Base-by-base conservation (phyloP, 2,888 invertebrate species). In the Incurvaria masculella region DNA sequence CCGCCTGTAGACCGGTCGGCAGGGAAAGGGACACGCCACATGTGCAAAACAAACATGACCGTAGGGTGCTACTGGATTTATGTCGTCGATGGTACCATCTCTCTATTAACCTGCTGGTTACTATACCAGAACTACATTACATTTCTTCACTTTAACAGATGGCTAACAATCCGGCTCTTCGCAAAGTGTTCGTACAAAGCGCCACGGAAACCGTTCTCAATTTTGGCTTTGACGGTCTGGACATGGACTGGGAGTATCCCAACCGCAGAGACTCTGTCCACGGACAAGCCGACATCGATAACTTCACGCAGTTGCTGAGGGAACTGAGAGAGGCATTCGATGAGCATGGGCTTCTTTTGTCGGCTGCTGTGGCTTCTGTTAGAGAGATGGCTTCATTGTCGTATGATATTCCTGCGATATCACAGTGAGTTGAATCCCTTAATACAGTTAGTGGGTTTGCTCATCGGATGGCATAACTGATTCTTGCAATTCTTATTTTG, bases 241-340 rank as follows among this genome's bases (percentile, higher is more conserved):
- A 89, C 57, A 44, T 89, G 0, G 88, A 89, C 60, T 89, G 89
- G 88, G 86, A 87, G 57, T 88, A 86, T 55, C 87, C 88, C 0
- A 80, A 71, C 44, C 78, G 81, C 42, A 66, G 84, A 26, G 83
- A 83, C 50, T 58, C 68, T 0, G 64, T 67, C 0, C 68, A 81
- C 20, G 69, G 68, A 0, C 39, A 49, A 8, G 66, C 61, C 1
- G 84, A 85, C 48, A 57, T 73, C 1, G 55, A 73, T 4, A 84
- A 83, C 58, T 86, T 75, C 51, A 70, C 72, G 0, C 53, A 55
- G 6, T 63, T 87, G 1, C 54, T 86, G 1, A 74, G 71, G 56
- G 86, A 86, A 59, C 56, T 86, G 39, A 75, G 72, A 53, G 64
- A 62, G 33, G 81, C 67, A 17, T 85, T 86, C 55, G 68, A 79